A percentile compares a stretch with the other conserved stretches of the same genome.
Evolutionary conservation across 2,113 vertebrate genomes (phyloP).

Genomic region (Paradoxurus hermaphroditus): DNA sequence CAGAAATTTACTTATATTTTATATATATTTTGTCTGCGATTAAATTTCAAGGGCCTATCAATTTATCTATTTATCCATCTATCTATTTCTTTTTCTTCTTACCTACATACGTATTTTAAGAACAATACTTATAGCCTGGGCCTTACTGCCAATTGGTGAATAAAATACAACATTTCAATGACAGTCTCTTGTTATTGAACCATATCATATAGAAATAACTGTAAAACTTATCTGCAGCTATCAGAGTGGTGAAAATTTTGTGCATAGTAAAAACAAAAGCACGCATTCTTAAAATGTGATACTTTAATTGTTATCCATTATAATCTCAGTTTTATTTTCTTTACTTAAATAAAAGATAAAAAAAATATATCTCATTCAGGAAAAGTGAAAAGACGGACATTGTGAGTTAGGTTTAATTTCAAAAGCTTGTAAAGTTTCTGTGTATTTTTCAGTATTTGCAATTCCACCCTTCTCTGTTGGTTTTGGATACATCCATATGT

Average conservation of each 20-base stretch:
- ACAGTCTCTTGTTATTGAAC: neutral
- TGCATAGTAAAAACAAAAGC: neutral
- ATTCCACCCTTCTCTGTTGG: neutral
- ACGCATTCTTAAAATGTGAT: neutral
- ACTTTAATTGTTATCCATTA: neutral
- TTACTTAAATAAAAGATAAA: neutral
- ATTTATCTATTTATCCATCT: neutral
- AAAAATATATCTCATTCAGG: neutral
- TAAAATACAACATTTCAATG: neutral
- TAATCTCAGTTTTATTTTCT: neutral
- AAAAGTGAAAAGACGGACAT: neutral
- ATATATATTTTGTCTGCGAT: neutral
- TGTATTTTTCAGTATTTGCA: neutral
- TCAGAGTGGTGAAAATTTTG: neutral
- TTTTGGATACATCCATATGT: neutral
- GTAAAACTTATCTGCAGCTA: neutral
- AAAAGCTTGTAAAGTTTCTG: neutral
- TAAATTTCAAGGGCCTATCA: neutral
- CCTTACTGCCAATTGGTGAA: neutral
- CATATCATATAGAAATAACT: neutral
- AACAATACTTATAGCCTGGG: neutral
- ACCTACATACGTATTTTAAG: neutral
- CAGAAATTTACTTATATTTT: neutral
- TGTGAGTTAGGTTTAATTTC: neutral
- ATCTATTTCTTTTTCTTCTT: neutral